Evolutionary conservation across 2,888 invertebrate genomes (phyloP), one percentile per base, ranked within the genome.

Genomic region (Pyrrhosoma nymphula): DNA sequence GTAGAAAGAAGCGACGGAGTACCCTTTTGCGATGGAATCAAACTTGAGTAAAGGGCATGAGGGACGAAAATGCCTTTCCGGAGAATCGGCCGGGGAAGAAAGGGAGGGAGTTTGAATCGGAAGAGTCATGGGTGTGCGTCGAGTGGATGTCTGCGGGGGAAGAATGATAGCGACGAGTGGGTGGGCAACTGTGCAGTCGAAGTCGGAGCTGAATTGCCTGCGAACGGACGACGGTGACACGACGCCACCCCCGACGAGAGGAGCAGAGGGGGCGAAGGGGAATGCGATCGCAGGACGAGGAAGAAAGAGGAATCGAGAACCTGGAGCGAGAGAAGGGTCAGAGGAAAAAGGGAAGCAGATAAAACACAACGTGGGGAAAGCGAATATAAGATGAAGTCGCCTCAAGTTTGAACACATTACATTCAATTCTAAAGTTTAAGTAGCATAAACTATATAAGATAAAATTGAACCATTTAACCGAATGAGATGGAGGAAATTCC

Each of bases 161-260:
- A 90, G 90, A 90, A n/a, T 90, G 90, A 90, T 90, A 56, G 90
- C 90, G 90, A 56, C 56, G 56, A 55, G 30, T 90, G 56, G 90
- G 90, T 90, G 90, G 90, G 90, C 90, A n/a, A 56, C n/a, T 30
- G 90, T 55, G 90, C 90, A 90, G 47, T 56, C 90, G 35, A 35
- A 35, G 35, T 23, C 23, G n/a, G 90, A 56, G 56, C 30, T 12
- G 90, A 56, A 39, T 35, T n/a, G 26, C 20, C 20, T 56, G 56
- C 60, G 35, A 90, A 55, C 56, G 90, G 60, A 30, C 35, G 23
- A 30, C 10, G 30, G 30, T 8, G 23, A 75, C 35, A 39, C 30
- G 82, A 82, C 88, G 20, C 39, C 88, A 6, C 39, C 35, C 16
- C n/a, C 35, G 60, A 90, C 60, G 90, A n/a, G 56, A 56, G 26